phyloP scores from a whole-genome alignment of 2,113 vertebrate genomes.

The Phycodurus eques region DNA sequence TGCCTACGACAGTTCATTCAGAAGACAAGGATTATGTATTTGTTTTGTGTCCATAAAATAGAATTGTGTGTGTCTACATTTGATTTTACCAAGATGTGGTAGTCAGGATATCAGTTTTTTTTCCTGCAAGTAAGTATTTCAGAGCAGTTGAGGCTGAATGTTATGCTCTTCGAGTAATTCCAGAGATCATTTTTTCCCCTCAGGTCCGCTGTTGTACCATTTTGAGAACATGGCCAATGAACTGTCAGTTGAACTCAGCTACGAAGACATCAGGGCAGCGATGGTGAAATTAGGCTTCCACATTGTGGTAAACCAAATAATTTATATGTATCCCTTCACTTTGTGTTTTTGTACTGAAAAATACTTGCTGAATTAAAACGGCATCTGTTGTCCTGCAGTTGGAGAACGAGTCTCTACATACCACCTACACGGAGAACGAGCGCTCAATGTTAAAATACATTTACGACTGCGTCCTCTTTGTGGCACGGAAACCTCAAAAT shows the following conservation, averaged over 20 bases:
- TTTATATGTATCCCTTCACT: background rate
- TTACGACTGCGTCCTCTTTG: slow-evolving; percentile 96
- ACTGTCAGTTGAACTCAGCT: slow-evolving; percentile 95
- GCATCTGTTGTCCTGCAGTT: slow-evolving; percentile 68
- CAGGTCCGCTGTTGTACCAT: slow-evolving; percentile 95
- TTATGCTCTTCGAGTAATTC: background rate
- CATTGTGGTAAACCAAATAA: slow-evolving; percentile 81
- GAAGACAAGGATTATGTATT: background rate
- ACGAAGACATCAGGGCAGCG: slow-evolving; percentile 90
- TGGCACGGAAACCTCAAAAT: slow-evolving; percentile 85
- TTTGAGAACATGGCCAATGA: slow-evolving; percentile 98
- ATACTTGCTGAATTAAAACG: background rate
- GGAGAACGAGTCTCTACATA: slow-evolving; percentile 87
- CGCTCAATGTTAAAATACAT: slow-evolving; percentile 95
- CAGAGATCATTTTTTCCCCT: slow-evolving; percentile 8
- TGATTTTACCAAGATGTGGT: background rate
- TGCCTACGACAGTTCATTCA: background rate
- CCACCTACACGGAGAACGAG: slow-evolving; percentile 95
- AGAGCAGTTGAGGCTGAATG: background rate
- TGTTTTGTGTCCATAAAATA: background rate
- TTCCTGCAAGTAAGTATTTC: background rate
- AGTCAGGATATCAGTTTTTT: background rate
- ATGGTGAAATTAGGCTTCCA: slow-evolving; percentile 90
- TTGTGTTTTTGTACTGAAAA: background rate
- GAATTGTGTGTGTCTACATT: background rate